Evolutionary conservation across 2,888 invertebrate species (phyloP).

Genomic region (Agrochola lota): DNA sequence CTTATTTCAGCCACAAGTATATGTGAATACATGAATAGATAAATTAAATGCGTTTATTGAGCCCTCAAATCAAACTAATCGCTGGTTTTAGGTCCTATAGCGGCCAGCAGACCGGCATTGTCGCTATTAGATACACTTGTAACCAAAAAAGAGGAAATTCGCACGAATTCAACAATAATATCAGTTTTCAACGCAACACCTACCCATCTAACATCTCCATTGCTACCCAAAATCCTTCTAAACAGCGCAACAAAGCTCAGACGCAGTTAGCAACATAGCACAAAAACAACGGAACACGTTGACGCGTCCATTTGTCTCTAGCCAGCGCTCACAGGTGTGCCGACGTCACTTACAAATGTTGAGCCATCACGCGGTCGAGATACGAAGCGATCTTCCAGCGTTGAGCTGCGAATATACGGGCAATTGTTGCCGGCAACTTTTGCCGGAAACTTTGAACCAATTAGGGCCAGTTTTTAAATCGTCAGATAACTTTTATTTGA

Average conservation of each 20-base stretch:
- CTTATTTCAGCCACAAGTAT: background rate
- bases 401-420: no score
- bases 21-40: background rate
- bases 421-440: no score
- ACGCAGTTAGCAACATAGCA: conserved; percentile 27
- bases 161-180: background rate
- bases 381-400: conserved; percentile 39
- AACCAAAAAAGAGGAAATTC: background rate
- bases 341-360: conserved; percentile 66
- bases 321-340: conserved; percentile 65
- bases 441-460: no score
- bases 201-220: conserved; percentile 7
- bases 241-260: conserved; percentile 37
- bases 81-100: background rate
- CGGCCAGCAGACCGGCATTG: background rate
- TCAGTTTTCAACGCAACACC: background rate
- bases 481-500: no score
- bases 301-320: conserved; percentile 64
- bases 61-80: background rate
- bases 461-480: no score
- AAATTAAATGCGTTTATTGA: background rate
- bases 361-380: conserved; percentile 63
- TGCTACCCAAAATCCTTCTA: conserved; percentile 5
- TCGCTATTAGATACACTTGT: background rate
- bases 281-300: conserved; percentile 58